These are phyloP conservation scores for Strix uralensis DNA, from an alignment of 2,113 vertebrate species.

Conservation along the genomic window DNA sequence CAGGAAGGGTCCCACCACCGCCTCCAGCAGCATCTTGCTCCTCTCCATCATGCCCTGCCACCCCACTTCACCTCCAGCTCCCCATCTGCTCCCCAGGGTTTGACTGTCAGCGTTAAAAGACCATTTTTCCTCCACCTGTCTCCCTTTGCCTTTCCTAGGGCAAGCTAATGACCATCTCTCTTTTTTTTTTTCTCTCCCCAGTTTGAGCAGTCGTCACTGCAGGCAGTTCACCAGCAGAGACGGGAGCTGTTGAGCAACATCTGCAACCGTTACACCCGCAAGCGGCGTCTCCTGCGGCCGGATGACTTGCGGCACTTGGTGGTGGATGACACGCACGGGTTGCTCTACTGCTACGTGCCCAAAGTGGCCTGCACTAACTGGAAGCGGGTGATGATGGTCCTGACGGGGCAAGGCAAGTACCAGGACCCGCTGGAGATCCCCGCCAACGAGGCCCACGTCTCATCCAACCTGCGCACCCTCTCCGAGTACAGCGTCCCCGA, in stretches of 20 bases:
- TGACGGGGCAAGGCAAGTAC: slow-evolving; percentile 79
- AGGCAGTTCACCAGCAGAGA: slow-evolving; percentile 80
- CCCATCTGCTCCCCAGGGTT: neutral
- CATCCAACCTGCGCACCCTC: slow-evolving; percentile 83
- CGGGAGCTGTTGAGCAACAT: slow-evolving; percentile 79
- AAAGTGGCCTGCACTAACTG: slow-evolving; percentile 96
- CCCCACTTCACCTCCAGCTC: neutral
- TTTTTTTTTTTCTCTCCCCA: slow-evolving; percentile 1
- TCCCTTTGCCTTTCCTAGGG: neutral
- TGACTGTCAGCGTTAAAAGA: rapidly evolving
- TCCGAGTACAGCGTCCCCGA: slow-evolving; percentile 84
- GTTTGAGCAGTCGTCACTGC: slow-evolving; percentile 72
- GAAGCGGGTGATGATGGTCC: slow-evolving; percentile 92
- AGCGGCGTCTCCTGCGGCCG: slow-evolving; percentile 80
- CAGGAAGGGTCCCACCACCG: neutral
- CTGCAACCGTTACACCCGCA: slow-evolving; percentile 83
- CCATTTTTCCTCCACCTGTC: neutral
- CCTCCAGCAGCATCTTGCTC: neutral
- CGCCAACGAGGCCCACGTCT: slow-evolving; percentile 84
- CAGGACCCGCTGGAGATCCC: slow-evolving; percentile 84
- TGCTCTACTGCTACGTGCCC: slow-evolving; percentile 94
- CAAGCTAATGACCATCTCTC: neutral
- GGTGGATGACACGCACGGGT: slow-evolving; percentile 85
- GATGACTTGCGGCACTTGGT: slow-evolving; percentile 90
- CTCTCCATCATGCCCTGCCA: neutral